A percentile compares a stretch with the other conserved stretches of the same genome.
phyloP scores from a whole-genome alignment of 1,140 invertebrate genomes.

The Leptinotarsa lineolata region DNA sequence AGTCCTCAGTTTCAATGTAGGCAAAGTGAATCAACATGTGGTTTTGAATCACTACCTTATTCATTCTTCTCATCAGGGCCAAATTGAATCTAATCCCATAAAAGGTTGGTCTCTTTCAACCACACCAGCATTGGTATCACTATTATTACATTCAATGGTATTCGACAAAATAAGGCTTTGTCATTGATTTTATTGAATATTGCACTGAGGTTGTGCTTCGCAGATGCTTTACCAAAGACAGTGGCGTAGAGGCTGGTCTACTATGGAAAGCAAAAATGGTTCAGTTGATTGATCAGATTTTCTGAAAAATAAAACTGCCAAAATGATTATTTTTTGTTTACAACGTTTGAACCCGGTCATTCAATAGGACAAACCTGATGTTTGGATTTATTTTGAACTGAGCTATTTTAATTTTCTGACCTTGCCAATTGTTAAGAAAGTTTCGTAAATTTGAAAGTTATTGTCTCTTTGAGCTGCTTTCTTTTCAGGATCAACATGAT shows the following conservation, averaged over 20 bases:
- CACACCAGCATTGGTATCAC: background rate
- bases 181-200: conserved; percentile 13
- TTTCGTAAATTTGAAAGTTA: no score
- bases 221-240: conserved; percentile 4
- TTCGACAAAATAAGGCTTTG: conserved; percentile 14
- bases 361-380: no score
- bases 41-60: conserved; percentile 6
- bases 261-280: no score
- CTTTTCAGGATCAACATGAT: no score
- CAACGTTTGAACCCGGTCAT: no score
- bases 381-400: no score
- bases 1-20: background rate
- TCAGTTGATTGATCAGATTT: no score
- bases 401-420: no score
- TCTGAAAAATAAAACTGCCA: no score
- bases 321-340: no score
- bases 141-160: background rate
- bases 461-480: no score
- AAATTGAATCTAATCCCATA: conserved; percentile 7
- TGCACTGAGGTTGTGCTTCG: conserved; percentile 5
- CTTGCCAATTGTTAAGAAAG: no score
- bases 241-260: background rate
- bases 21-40: conserved; percentile 10
- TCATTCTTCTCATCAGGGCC: conserved; percentile 1
- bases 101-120: conserved; percentile 2